Conservation (phyloP, 2,888 invertebrate genomes). For the Latheticus oryzae region DNA sequence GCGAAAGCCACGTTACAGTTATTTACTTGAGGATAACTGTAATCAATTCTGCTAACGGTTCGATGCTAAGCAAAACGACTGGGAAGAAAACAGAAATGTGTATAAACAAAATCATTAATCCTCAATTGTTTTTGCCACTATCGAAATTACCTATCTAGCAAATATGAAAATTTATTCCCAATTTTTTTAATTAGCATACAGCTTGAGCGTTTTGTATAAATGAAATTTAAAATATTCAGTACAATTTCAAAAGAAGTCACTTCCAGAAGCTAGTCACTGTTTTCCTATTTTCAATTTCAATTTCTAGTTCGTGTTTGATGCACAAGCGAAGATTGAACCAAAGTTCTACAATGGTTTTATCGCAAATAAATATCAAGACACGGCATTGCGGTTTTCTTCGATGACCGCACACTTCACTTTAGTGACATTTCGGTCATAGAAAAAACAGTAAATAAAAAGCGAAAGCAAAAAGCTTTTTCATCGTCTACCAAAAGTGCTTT, state of each 20-base stretch:
- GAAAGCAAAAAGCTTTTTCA: slow-evolving; percentile 3
- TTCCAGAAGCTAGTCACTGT: slow-evolving; percentile 49
- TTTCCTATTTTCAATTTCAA: slow-evolving; percentile 55
- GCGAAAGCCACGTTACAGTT: slow-evolving; percentile 40
- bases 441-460: slow-evolving; percentile 5
- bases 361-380: slow-evolving; percentile 50
- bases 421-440: slow-evolving; percentile 12
- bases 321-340: slow-evolving; percentile 53
- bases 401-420: slow-evolving; percentile 21
- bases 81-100: slow-evolving; percentile 20
- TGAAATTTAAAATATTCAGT: slow-evolving; percentile 12
- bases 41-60: slow-evolving; percentile 31
- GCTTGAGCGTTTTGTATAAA: slow-evolving; percentile 18
- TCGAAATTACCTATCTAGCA: too few species aligned
- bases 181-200: too few species aligned
- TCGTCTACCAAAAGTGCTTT: too few species aligned
- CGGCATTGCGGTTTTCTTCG: slow-evolving; percentile 33
- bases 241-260: slow-evolving; percentile 46
- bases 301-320: slow-evolving; percentile 54
- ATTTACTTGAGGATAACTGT: slow-evolving; percentile 35
- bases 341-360: slow-evolving; percentile 51
- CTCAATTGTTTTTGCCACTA: too few species aligned
- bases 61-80: slow-evolving; percentile 28
- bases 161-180: too few species aligned
- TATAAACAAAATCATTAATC: slow-evolving; percentile 28